Conservation (phyloP, 2,113 vertebrate species). For the Chionomys nivalis region DNA sequence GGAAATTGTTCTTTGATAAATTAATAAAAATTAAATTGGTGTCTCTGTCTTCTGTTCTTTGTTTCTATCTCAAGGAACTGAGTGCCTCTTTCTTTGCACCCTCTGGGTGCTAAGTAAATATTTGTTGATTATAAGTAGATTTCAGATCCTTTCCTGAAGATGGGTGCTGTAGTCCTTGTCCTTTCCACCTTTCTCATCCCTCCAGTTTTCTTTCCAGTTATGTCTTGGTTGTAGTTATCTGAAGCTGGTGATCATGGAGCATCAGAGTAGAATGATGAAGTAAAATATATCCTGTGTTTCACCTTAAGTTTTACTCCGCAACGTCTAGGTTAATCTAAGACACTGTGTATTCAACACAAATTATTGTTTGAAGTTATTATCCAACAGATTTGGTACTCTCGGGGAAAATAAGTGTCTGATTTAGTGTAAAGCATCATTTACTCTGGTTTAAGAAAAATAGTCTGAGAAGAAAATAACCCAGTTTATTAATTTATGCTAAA, state of each 20-base stretch:
- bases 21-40: background rate
- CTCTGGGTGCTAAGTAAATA: background rate
- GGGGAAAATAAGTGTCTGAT: background rate
- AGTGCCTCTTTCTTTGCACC: background rate
- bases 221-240: background rate
- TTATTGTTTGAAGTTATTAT: slow-evolving; percentile 18
- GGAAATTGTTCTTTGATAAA: background rate
- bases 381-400: background rate
- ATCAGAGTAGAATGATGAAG: background rate
- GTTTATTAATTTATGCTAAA: background rate
- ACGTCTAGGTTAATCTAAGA: background rate
- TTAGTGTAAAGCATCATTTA: background rate
- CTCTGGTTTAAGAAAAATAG: background rate
- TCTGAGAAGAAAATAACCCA: background rate
- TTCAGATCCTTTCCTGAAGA: background rate
- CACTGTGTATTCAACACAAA: background rate
- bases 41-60: background rate
- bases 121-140: background rate
- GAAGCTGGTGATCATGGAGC: background rate
- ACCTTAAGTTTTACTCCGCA: background rate
- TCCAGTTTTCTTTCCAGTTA: background rate
- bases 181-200: background rate
- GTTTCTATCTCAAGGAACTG: background rate
- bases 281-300: background rate
- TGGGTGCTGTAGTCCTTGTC: background rate